Evolutionary conservation across 2,888 invertebrate genomes (phyloP).

Genomic region (Habrosyne pyritoides): DNA sequence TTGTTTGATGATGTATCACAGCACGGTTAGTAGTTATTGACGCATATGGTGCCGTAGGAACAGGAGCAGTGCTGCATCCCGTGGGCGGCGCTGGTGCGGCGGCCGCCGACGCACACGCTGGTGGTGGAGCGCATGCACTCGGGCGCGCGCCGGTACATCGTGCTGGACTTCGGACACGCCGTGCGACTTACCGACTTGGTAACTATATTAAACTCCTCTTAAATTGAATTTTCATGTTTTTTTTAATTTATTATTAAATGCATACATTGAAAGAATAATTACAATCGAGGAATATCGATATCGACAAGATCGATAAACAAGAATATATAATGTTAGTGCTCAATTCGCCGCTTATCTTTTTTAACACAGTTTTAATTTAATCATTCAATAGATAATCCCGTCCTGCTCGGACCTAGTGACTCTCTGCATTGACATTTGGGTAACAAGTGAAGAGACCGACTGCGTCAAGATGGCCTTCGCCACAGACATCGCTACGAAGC

Average conservation of each 20-base stretch:
- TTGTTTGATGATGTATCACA: neutral
- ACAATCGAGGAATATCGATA: no score
- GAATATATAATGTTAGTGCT: no score
- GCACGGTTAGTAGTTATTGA: no score
- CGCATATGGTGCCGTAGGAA: no score
- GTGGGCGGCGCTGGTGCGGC: conserved; percentile 90
- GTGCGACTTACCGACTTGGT: conserved; percentile 93
- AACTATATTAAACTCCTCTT: no score
- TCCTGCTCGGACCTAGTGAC: conserved; percentile 92
- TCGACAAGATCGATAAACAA: no score
- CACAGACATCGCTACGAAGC: conserved; percentile 93
- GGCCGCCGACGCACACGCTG: conserved; percentile 92
- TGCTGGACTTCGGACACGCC: conserved; percentile 95
- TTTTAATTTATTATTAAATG: no score
- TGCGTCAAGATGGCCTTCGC: conserved; percentile 92
- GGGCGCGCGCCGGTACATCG: conserved; percentile 95
- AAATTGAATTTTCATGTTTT: no score
- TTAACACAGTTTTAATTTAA: neutral
- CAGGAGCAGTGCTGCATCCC: conserved; percentile 81
- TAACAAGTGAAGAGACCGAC: conserved; percentile 93
- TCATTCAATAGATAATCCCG: conserved; percentile 85
- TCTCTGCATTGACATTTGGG: conserved; percentile 95
- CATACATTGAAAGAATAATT: no score
- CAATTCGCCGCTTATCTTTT: neutral
- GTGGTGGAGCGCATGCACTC: conserved; percentile 97